Base-by-base conservation (phyloP, 2,113 vertebrate species). In the Psettodes erumei region DNA sequence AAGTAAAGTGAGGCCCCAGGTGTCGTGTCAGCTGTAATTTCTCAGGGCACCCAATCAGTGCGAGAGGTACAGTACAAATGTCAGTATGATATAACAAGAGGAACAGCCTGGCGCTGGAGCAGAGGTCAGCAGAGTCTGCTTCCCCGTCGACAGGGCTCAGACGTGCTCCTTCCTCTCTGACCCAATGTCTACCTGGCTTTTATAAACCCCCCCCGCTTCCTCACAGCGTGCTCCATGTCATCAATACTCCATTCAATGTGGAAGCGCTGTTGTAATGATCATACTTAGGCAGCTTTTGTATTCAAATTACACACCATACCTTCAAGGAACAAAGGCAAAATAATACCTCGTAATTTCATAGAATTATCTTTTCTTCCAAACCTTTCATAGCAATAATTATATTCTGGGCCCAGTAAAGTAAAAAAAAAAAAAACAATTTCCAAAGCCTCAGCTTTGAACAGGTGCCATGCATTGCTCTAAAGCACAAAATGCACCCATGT, bases 11-110 rank as follows among this genome's bases (percentile, higher is more conserved):
- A 13, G 56, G 75, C 81, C 85, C 63, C 91, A 90, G 90, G 88
- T 93, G 89, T 77, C 23, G 35, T 60, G 77, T 77, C 82, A 68
- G 54, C 72, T 83, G 59, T 85, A 81, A 85, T 88, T 81, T 83
- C 62, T 82, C 72, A 59, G 63, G 53, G 63, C 73, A 83, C 38
- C 85, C 80, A 91, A 88, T 91, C 88, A 89, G 70, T 79, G 64
- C 75, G 45, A 82, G 56, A 61, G 72, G 75, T 78, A 83, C 77
- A 79, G 75, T 78, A 83, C 77, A 79, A 63, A 66, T 77, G 71
- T 55, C 10, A 38, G 45, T 61, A 21, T 27, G 45, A 28, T 56
- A 65, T 82, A 71, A 84, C 71, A 79, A 80, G 71, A 23, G 25
- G 53, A 73, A 66, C 56, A 72, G 51, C 37, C 38, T 53, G 71